A percentile compares a stretch with the other conserved stretches of the same genome.
Conservation (phyloP, 2,797 vertebrate species). For the Glyptemys insculpta region DNA sequence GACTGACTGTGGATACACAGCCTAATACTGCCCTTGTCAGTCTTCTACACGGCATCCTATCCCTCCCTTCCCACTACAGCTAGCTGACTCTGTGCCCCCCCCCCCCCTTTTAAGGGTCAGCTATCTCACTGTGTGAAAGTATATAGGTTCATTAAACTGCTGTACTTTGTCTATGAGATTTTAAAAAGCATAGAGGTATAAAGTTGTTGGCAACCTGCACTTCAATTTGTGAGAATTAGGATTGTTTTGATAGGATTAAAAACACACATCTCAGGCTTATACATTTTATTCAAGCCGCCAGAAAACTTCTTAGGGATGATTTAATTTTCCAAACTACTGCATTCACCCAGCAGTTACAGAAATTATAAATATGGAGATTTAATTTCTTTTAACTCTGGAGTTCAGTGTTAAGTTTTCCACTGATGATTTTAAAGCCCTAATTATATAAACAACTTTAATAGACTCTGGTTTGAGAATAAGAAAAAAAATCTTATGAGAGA, state of each 20-base stretch:
- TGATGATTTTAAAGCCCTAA: background rate
- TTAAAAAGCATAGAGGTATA: background rate
- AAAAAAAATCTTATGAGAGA: constrained; percentile 26
- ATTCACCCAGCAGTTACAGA: constrained; percentile 44
- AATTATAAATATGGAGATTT: background rate
- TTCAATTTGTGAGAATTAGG: constrained; percentile 28
- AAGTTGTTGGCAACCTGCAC: constrained; percentile 19
- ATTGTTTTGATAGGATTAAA: constrained; percentile 67
- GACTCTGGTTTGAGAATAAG: background rate
- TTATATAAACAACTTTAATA: constrained; percentile 18
- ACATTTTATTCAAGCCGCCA: constrained; percentile 45
- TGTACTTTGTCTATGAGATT: constrained; percentile 21
- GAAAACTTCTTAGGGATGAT: constrained; percentile 40
- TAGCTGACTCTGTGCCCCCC: background rate
- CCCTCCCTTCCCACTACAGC: background rate
- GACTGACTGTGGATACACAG: background rate
- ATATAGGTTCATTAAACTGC: constrained; percentile 30
- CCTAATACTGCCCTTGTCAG: background rate
- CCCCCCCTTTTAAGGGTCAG: background rate
- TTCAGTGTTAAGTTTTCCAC: background rate
- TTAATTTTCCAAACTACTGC: constrained; percentile 61
- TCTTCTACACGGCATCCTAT: background rate
- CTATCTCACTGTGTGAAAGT: constrained; percentile 24
- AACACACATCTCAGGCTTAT: constrained; percentile 14
- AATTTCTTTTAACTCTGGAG: constrained; percentile 46